Base-by-base conservation (phyloP, 2,888 invertebrate species). In the Microplitis manilae region DNA sequence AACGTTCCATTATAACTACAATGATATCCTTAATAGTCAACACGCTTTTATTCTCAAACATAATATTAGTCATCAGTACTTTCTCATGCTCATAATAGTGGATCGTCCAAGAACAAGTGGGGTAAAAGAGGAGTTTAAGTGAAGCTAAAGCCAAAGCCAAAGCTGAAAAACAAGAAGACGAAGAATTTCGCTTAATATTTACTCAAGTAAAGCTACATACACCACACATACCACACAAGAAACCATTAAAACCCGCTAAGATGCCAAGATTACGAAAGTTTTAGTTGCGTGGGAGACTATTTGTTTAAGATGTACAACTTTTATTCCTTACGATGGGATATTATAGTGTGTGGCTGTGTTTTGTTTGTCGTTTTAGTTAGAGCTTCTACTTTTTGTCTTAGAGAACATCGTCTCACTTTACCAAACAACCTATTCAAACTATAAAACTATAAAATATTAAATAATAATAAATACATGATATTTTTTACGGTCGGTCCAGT, bases 221-320 rank as follows among this genome's bases (percentile, higher is more conserved):
- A 13, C 50, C 13, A 50, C 50, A 50, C 13, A 50, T 13, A 13
- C 50, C 50, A 50, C 50, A 50, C 50, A 50, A 50, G 50, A 50
- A 50, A 50, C 50, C 50, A 50, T 50, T 50, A 50, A 50, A 50
- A 50, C 50, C 50, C 13, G 50, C 50, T 50, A 50, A 50, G 50
- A 50, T 50, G 50, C 50, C 50, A 50, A 50, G 50, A 50, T 50
- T 50, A 50, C 50, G 13, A 50, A 50, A 50, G 50, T 50, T 50
- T 50, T 50, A 50, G 50, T 50, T 50, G 50, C 50, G 50, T 50
- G 50, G 50, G 50, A 50, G 50, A 50, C 50, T 50, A 50, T 50
- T 50, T 50, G 50, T 50, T 50, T 50, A 50, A 50, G 50, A 50
- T 50, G 50, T 50, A 50, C 50, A 50, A 50, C 50, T 50, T 50